These are phyloP conservation scores for Protobothrops mucrosquamatus DNA, from an alignment of 2,113 vertebrate species.

Conservation along the genomic window DNA sequence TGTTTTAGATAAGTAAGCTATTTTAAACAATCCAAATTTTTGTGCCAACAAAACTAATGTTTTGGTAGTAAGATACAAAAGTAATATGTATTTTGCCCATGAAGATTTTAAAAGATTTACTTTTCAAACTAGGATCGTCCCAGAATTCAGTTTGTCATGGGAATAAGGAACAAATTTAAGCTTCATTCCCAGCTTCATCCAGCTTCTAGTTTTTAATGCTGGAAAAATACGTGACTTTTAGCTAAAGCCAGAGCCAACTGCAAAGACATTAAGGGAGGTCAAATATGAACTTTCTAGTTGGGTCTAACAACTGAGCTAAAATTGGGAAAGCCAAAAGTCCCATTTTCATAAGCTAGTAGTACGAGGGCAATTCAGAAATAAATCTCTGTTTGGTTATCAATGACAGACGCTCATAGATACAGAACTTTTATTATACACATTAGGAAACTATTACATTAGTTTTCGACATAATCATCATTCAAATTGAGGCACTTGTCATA, in stretches of 20 bases:
- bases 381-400: no score
- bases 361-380: no score
- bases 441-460: no score
- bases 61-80: background rate
- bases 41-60: background rate
- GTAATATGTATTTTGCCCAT: background rate
- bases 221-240: background rate
- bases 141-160: background rate
- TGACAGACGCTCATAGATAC: no score
- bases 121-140: background rate
- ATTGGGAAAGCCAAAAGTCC: background rate
- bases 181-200: background rate
- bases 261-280: background rate
- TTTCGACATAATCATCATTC: no score
- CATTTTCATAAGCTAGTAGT: background rate
- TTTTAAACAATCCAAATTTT: background rate
- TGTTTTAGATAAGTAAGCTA: background rate
- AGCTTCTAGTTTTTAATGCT: background rate
- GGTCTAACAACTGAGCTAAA: background rate
- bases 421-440: no score
- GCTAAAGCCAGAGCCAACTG: background rate
- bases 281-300: background rate
- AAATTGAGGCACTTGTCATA: no score
- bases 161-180: background rate
- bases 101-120: background rate